Evolutionary conservation across 2,797 vertebrate genomes (phyloP).

Genomic region (Mormyrus proboscirostris): DNA sequence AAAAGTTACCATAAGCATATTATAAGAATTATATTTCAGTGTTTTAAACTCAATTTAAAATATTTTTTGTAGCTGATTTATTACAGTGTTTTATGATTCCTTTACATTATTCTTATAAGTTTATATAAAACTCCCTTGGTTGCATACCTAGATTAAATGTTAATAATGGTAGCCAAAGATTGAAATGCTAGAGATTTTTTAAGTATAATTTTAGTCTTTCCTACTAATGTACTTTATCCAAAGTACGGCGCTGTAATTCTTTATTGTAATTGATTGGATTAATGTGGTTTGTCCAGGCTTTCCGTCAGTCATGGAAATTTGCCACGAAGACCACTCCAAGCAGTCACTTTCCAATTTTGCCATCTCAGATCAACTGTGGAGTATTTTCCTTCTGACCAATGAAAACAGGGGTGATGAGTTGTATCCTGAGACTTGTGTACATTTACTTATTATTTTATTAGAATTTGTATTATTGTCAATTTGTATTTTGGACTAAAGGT

Average conservation of each 20-base stretch:
- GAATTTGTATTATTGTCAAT: conserved; percentile 33
- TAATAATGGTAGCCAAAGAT: conserved; percentile 62
- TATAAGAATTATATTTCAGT: conserved; percentile 50
- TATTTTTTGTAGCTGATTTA: conserved; percentile 43
- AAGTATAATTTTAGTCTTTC: conserved; percentile 27
- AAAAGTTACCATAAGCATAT: conserved; percentile 53
- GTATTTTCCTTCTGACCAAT: conserved; percentile 45
- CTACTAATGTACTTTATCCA: conserved; percentile 19
- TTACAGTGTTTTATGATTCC: conserved; percentile 44
- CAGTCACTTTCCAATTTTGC: neutral
- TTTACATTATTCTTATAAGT: conserved; percentile 41
- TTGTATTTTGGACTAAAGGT: conserved; percentile 28
- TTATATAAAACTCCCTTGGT: conserved; percentile 36
- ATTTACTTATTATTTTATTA: conserved; percentile 20
- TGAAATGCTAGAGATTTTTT: conserved; percentile 37
- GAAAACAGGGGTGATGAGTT: conserved; percentile 39
- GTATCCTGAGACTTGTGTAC: conserved; percentile 27
- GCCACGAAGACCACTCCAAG: neutral
- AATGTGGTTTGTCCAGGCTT: conserved; percentile 32
- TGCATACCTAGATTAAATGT: conserved; percentile 47
- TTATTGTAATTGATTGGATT: conserved; percentile 33
- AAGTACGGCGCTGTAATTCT: conserved; percentile 9
- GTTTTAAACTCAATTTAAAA: conserved; percentile 47
- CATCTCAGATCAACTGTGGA: neutral
- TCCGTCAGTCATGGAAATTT: neutral